A percentile compares a stretch with the other conserved stretches of the same genome.
These are phyloP conservation scores for Galago senegalensis DNA, from an alignment of 2,797 vertebrate species.

Conservation along the genomic window DNA sequence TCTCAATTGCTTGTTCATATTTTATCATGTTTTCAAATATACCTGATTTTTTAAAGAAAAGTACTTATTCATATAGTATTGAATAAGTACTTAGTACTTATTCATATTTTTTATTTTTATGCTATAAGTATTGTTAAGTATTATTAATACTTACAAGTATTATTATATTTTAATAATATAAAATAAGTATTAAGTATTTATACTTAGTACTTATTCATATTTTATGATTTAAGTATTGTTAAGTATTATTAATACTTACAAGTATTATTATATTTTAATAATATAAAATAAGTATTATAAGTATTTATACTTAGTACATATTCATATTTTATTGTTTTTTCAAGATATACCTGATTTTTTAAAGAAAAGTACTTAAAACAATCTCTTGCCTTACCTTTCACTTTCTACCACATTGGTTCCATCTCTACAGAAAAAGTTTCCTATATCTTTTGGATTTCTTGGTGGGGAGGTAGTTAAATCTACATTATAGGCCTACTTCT, in stretches of 20 bases:
- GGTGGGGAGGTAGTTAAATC: background rate
- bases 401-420: background rate
- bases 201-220: background rate
- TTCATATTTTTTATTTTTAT: too few species aligned
- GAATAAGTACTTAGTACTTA: too few species aligned
- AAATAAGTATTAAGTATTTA: too few species aligned
- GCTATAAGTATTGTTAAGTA: too few species aligned
- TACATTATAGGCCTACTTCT: background rate
- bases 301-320: background rate
- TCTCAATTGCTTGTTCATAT: background rate
- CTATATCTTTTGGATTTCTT: background rate
- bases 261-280: too few species aligned
- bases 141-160: too few species aligned
- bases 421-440: background rate
- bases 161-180: too few species aligned
- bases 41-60: background rate
- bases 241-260: too few species aligned
- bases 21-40: background rate
- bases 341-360: background rate
- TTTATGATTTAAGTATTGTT: too few species aligned
- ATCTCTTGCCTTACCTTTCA: background rate
- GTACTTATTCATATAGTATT: background rate
- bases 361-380: background rate
- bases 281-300: too few species aligned
- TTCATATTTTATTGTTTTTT: background rate